Base-by-base conservation (phyloP, 1,140 invertebrate genomes). In the Centruroides vittatus region DNA sequence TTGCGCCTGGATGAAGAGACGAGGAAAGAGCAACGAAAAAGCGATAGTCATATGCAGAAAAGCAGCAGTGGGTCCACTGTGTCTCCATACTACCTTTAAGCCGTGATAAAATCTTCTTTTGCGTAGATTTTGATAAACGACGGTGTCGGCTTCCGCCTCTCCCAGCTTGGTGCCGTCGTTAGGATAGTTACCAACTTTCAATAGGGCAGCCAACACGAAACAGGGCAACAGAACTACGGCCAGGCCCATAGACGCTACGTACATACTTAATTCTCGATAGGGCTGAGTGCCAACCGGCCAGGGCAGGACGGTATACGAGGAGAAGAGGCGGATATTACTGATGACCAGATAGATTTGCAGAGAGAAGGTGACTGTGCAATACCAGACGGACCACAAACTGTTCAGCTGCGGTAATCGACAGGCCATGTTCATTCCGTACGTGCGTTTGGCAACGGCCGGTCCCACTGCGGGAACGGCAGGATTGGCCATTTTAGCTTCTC, bases 361-460 rank as follows among this genome's bases (percentile, higher is more conserved):
- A 8, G 69, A 76, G 3, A 86, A 80, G 7, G 83, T 81, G 35
- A 86, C 72, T 10, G 88, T 73, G 47, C 88, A 88, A 72, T 90
- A 91, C 85, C 88, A 89, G 52, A 90, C 80, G 49, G 86, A 90
- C 84, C 86, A 89, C 53, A 91, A 78, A 58, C 82, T 85, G 73
- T 91, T 91, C 35, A 88, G 76, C 70, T 87, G 84, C 34, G 82
- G 77, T 7, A 76, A 72, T 59, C 73, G 70, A 61, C 79, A 79
- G 12, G 41, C 41, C 41, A 41, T 3, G 8, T 41, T 41, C 41
- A 41, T 41, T 5, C 41, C 41, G 41, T 41, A 41, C 5, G 41
- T 41, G 8, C 41, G 41, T 8, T 41, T 41, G 41, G 8, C 41
- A 41, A 5, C 5, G 8, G 8, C 41, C 8, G 41, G 41, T 6